Evolutionary conservation across 2,888 invertebrate genomes (phyloP).

Genomic region (Heteropelma amictum): DNA sequence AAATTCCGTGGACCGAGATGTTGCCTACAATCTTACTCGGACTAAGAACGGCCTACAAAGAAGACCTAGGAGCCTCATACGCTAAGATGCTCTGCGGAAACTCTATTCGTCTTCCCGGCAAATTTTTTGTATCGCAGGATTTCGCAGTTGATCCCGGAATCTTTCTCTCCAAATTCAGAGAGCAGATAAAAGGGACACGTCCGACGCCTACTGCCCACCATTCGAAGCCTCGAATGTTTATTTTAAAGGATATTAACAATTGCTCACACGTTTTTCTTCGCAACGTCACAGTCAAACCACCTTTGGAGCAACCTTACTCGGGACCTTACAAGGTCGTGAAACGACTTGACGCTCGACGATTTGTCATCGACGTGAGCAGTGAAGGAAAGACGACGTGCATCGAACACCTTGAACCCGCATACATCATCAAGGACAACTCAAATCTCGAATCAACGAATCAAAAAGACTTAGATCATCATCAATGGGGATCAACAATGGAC

Average conservation of each 20-base stretch:
- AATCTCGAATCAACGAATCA: neutral
- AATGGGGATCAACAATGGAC: neutral
- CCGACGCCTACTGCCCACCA: constrained; percentile 54
- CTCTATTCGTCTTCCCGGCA: constrained; percentile 55
- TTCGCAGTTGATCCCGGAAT: constrained; percentile 37
- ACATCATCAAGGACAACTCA: constrained; percentile 4
- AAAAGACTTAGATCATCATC: constrained; percentile 2
- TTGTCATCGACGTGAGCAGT: constrained; percentile 19
- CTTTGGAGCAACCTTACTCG: constrained; percentile 38
- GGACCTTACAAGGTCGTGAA: constrained; percentile 36
- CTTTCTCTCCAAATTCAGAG: constrained; percentile 49
- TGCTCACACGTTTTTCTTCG: constrained; percentile 44
- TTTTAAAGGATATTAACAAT: constrained; percentile 38
- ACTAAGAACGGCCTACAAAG: constrained; percentile 56
- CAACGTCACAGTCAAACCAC: constrained; percentile 32
- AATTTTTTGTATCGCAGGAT: constrained; percentile 51
- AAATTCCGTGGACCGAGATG: constrained; percentile 43
- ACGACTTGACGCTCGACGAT: constrained; percentile 26
- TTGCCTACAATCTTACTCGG: constrained; percentile 60
- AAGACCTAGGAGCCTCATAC: constrained; percentile 55
- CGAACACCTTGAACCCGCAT: constrained; percentile 24
- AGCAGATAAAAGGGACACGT: constrained; percentile 36
- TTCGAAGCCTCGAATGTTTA: constrained; percentile 31
- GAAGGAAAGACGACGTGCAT: constrained; percentile 16
- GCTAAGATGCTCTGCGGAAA: constrained; percentile 58